Base-by-base conservation (phyloP, 2,888 invertebrate genomes). In the Eucera pruinosa region DNA sequence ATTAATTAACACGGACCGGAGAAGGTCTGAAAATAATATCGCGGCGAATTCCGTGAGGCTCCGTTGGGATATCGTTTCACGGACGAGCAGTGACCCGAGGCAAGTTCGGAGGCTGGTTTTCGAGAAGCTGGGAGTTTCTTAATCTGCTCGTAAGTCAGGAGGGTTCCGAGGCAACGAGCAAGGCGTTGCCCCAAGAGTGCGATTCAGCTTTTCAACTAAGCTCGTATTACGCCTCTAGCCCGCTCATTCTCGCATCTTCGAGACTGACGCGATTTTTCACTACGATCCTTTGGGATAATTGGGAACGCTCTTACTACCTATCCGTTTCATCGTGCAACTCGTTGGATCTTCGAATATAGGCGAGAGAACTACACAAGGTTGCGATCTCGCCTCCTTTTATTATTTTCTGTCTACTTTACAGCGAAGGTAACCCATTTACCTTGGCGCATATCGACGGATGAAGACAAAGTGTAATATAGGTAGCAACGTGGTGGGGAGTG, bases 61-160 rank as follows among this genome's bases (percentile, higher is more conserved):
- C 82, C 86, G 43, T 54, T 66, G 86, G 85, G 85, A 83, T 82
- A 83, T 81, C 83, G 87, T 83, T 83, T 83, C 81, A 77, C 81
- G 83, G 84, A 75, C 81, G 83, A 86, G 82, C 82, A 78, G 80
- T 82, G 86, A 84, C 86, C 86, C 84, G 82, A 77, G 86, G 83
- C 83, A 81, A n/a, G 78, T 85, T 84, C 83, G 83, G 78, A 78
- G 83, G 85, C 85, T 80, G 78, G 74, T 86, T 85, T 83, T 85
- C 85, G 78, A 75, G 83, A 80, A 72, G 68, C 75, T 47, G 77
- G 76, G 85, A 87, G 88, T 87, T 87, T 87, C 87, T 87, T 87
- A 87, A 88, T 87, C 87, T 83, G 84, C 88, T 87, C 87, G 87
- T 87, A 88, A 87, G 88, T 87, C 88, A 84, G 87, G 74, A 84